Conservation (phyloP, 2,797 vertebrate species). For the Cryptoprocta ferox region DNA sequence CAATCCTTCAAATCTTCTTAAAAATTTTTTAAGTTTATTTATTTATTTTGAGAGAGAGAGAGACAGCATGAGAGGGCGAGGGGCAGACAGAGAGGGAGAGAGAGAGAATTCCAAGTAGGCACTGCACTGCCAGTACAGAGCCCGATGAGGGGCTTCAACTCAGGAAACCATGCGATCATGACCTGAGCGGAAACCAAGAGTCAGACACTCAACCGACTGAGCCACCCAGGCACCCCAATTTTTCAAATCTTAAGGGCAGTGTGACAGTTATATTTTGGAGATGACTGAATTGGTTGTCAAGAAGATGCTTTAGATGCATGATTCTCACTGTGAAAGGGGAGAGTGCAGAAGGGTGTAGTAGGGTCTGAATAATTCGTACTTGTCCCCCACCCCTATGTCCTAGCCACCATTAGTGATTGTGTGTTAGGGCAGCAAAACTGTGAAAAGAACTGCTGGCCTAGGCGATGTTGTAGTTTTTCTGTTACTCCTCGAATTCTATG, state of each 20-base stretch:
- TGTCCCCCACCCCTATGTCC: background rate
- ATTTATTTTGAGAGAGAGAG: too few relatives aligned
- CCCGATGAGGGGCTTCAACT: too few relatives aligned
- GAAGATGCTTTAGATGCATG: background rate
- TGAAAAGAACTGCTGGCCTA: background rate
- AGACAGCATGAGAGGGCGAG: too few relatives aligned
- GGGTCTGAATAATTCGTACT: background rate
- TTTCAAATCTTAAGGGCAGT: background rate
- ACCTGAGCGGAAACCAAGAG: too few relatives aligned
- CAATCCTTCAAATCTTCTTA: background rate
- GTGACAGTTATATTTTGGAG: background rate
- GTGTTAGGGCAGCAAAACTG: background rate
- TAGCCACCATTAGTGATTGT: background rate
- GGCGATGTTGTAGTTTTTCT: background rate
- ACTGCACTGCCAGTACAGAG: too few relatives aligned
- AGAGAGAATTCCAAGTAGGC: too few relatives aligned
- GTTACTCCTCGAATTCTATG: background rate
- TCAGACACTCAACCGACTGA: too few relatives aligned
- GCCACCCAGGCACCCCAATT: background rate
- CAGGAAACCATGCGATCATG: too few relatives aligned
- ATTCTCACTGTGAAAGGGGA: background rate
- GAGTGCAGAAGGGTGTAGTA: accelerated
- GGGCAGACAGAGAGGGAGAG: too few relatives aligned
- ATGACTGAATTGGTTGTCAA: background rate
- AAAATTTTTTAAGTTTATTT: too few relatives aligned